Evolutionary conservation across 2,888 invertebrate genomes (phyloP).

Genomic region (Dasypolia templi): DNA sequence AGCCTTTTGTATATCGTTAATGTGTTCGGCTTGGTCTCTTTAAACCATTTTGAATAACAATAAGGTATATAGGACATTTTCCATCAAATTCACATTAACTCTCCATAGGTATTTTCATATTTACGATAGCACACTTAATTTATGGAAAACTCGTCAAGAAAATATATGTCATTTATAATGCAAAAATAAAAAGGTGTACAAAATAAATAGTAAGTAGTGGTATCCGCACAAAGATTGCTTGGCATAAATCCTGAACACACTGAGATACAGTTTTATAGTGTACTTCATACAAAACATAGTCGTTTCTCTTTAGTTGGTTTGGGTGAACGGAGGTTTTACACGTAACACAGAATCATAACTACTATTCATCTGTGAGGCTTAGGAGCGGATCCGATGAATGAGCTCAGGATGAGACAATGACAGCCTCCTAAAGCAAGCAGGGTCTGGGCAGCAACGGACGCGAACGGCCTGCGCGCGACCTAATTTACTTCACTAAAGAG

Average conservation of each 20-base stretch:
- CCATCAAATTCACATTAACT: conserved; percentile 68
- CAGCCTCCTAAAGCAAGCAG: conserved; percentile 42
- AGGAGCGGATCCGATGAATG: conserved; percentile 51
- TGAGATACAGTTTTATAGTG: conserved; percentile 48
- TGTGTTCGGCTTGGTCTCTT: conserved; percentile 77
- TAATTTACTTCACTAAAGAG: conserved; percentile 50
- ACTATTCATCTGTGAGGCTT: conserved; percentile 51
- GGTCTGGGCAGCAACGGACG: neutral
- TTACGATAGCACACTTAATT: conserved; percentile 21
- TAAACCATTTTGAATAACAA: conserved; percentile 79
- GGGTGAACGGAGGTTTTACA: conserved; percentile 36
- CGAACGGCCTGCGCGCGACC: conserved; percentile 16
- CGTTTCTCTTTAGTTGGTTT: conserved; percentile 27
- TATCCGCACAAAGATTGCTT: conserved; percentile 10
- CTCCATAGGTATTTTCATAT: conserved; percentile 27
- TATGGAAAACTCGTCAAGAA: conserved; percentile 26
- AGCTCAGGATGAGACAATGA: conserved; percentile 45
- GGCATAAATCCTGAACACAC: conserved; percentile 42
- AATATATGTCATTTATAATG: conserved; percentile 9
- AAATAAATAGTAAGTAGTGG: conserved; percentile 13
- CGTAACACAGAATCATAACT: conserved; percentile 14
- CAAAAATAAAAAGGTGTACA: neutral
- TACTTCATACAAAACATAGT: conserved; percentile 28
- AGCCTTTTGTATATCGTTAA: conserved; percentile 85
- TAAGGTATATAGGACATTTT: conserved; percentile 65